phyloP scores from a whole-genome alignment of 2,797 vertebrate genomes.

The Sphenodon punctatus region DNA sequence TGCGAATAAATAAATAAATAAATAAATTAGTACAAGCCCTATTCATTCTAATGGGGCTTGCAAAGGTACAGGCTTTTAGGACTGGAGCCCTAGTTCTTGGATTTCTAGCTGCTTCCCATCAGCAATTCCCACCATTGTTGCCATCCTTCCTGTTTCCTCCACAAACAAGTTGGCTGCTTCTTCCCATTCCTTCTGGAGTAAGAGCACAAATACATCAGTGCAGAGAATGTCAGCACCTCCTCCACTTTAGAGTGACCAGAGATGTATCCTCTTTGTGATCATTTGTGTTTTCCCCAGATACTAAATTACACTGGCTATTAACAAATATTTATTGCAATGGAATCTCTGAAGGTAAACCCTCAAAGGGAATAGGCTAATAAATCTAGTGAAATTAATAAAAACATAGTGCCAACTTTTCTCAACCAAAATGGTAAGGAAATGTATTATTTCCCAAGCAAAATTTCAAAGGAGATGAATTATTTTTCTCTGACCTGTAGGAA shows the following conservation, averaged over 20 bases:
- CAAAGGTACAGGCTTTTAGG: too few species aligned
- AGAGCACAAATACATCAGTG: background rate
- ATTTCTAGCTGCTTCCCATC: background rate
- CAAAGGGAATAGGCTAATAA: too few species aligned
- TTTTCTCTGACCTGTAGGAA: too few species aligned
- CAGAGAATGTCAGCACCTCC: background rate
- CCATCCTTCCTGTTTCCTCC: slow-evolving; percentile 1
- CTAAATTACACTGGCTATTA: background rate
- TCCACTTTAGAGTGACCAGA: background rate
- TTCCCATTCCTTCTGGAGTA: background rate
- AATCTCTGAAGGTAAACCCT: too few species aligned
- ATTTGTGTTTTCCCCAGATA: background rate
- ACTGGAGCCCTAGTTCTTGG: background rate
- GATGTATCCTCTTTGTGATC: background rate
- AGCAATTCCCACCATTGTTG: background rate
- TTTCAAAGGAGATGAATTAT: too few species aligned
- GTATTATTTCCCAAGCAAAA: too few species aligned
- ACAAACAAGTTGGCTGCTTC: background rate
- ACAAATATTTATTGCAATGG: background rate
- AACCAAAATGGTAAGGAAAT: too few species aligned
- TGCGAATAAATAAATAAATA: too few species aligned
- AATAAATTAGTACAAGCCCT: too few species aligned
- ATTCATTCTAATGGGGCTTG: too few species aligned
- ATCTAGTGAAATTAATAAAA: too few species aligned
- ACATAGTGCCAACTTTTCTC: too few species aligned